A percentile compares a stretch with the other conserved stretches of the same genome.
Evolutionary conservation across 2,113 vertebrate species (phyloP).

Genomic region (Cottus gobio): DNA sequence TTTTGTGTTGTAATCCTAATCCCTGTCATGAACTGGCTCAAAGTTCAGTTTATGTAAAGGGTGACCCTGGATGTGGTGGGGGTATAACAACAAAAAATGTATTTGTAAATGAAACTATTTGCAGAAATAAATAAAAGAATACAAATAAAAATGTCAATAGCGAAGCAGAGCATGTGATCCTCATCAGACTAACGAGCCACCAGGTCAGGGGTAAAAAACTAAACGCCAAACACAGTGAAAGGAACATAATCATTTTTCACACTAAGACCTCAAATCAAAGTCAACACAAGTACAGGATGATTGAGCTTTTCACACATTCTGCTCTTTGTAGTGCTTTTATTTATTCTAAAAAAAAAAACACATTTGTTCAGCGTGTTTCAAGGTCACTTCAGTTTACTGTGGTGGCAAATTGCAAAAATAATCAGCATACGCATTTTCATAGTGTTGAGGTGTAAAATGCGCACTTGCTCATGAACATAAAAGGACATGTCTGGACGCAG

Average conservation of each 20-base stretch:
- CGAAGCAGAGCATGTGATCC: conserved; percentile 12
- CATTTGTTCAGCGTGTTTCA: neutral
- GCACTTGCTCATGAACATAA: neutral
- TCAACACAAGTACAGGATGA: neutral
- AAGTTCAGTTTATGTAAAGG: neutral
- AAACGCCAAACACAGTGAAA: neutral
- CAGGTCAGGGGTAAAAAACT: neutral
- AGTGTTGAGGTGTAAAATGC: neutral
- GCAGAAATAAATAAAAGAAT: neutral
- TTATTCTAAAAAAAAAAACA: conserved; percentile 1
- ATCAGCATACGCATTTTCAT: too few relatives aligned
- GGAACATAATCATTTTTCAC: conserved; percentile 7
- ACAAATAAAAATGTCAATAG: neutral
- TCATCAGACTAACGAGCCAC: conserved; percentile 26
- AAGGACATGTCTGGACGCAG: neutral
- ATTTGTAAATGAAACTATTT: neutral
- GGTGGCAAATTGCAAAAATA: neutral
- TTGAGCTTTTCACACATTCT: conserved; percentile 18
- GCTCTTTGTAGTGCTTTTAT: conserved; percentile 12
- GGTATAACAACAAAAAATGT: neutral
- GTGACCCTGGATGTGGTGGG: neutral
- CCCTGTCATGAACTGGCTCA: neutral
- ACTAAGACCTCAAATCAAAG: conserved; percentile 23
- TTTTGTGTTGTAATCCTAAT: neutral
- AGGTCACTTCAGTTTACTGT: neutral